These are phyloP conservation scores for Leptopilina boulardi DNA, from an alignment of 1,140 invertebrate genomes.

Conservation along the genomic window DNA sequence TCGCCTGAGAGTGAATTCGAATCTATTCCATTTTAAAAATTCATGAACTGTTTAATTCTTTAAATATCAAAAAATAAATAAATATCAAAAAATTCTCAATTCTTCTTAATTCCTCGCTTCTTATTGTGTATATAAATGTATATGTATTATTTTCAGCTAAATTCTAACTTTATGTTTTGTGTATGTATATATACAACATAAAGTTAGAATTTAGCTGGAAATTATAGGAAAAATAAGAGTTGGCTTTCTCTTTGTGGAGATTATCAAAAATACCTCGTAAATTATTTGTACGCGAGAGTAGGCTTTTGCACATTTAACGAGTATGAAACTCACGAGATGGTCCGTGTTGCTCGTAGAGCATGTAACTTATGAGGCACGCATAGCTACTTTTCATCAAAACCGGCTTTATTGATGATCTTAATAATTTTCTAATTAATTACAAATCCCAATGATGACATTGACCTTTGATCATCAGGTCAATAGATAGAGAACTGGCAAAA, in stretches of 20 bases:
- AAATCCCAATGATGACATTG: not conserved
- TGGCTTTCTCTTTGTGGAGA: constrained; percentile 41
- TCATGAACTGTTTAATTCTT: too few species aligned
- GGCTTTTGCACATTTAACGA: constrained; percentile 54
- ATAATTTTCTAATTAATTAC: constrained; percentile 60
- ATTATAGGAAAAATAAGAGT: not conserved
- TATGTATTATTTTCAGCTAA: too few species aligned
- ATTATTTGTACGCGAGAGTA: constrained; percentile 52
- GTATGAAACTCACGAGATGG: constrained; percentile 53
- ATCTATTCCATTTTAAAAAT: too few species aligned
- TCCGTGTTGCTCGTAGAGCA: constrained; percentile 52
- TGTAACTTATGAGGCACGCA: constrained; percentile 56
- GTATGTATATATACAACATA: not conserved
- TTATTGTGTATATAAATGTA: too few species aligned
- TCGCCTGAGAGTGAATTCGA: too few species aligned
- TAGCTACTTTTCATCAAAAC: constrained; percentile 51
- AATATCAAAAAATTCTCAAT: too few species aligned
- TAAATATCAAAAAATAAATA: too few species aligned
- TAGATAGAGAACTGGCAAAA: constrained; percentile 45
- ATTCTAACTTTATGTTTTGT: too few species aligned
- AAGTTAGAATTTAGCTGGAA: not conserved
- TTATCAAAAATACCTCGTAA: constrained; percentile 59
- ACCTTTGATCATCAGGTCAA: constrained; percentile 38
- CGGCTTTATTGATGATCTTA: constrained; percentile 61
- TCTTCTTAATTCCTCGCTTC: too few species aligned